A percentile compares a stretch with the other conserved stretches of the same genome.
phyloP scores from a whole-genome alignment of 1,140 invertebrate species.

The Drosophila pectinifera region DNA sequence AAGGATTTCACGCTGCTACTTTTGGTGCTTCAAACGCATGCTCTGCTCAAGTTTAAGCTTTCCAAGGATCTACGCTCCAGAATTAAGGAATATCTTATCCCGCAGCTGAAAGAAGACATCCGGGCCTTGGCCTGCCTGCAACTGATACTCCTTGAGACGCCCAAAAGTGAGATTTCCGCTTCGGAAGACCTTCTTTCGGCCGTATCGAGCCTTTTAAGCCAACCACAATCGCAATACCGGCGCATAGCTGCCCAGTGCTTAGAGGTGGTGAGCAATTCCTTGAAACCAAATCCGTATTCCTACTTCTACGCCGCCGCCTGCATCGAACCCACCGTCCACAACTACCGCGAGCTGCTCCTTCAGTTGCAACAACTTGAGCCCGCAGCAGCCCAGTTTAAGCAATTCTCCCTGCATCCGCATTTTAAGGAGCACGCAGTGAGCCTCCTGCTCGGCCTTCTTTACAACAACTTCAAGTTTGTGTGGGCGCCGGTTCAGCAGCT shows the following conservation, averaged over 20 bases:
- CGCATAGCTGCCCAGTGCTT: conserved; percentile 71
- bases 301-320: conserved; percentile 90
- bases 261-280: conserved; percentile 25
- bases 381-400: conserved; percentile 86
- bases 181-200: neutral
- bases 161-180: conserved; percentile 18
- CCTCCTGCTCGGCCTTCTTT: conserved; percentile 93
- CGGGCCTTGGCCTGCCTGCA: conserved; percentile 59
- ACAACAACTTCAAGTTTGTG: conserved; percentile 94
- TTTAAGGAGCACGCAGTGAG: conserved; percentile 88
- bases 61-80: conserved; percentile 2
- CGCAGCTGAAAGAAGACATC: conserved; percentile 23
- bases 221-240: conserved; percentile 45
- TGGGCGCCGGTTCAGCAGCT: conserved; percentile 93
- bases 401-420: conserved; percentile 86
- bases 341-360: conserved; percentile 91
- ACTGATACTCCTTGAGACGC: conserved; percentile 31
- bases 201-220: conserved; percentile 40
- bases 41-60: conserved; percentile 57
- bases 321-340: conserved; percentile 88
- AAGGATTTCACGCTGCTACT: conserved; percentile 42
- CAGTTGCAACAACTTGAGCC: conserved; percentile 90
- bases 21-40: conserved; percentile 62
- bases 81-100: conserved; percentile 26
- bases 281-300: conserved; percentile 85